Percentiles rank a stretch among this genome's conserved stretches.
phyloP scores from a whole-genome alignment of 1,140 invertebrate species.

The Metopolophium dirhodum region DNA sequence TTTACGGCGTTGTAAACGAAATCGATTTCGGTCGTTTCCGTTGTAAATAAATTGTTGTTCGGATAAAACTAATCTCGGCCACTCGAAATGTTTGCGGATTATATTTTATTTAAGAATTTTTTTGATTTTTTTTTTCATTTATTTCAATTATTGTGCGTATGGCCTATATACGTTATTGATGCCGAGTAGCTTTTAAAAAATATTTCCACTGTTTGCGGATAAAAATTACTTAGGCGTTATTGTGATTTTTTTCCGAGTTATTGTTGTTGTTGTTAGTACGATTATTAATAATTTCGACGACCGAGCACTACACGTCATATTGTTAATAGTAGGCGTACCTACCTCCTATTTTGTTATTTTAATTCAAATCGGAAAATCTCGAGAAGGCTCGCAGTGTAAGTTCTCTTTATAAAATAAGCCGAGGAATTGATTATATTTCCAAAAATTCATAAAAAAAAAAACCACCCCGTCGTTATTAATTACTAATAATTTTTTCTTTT shows the following conservation, averaged over 20 bases:
- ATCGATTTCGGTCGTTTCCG: not conserved
- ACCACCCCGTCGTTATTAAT: not conserved
- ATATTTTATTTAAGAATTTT: not conserved
- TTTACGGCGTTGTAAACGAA: not conserved
- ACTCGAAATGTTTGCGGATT: not conserved
- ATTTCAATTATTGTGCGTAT: not conserved
- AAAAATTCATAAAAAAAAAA: not conserved
- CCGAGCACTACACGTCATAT: not conserved
- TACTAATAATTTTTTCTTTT: not conserved
- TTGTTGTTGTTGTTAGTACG: not conserved
- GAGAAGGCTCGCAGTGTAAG: not conserved
- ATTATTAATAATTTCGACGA: not conserved
- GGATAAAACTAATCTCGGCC: not conserved
- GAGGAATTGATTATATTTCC: not conserved
- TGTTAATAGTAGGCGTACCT: not conserved
- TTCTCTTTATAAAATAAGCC: not conserved
- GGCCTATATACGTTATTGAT: not conserved
- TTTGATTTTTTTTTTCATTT: not conserved
- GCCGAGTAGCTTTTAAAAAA: not conserved
- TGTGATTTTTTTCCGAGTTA: not conserved
- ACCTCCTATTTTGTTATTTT: not conserved
- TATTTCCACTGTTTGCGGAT: not conserved
- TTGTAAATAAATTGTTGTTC: conserved; percentile 11
- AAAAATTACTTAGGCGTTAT: not conserved
- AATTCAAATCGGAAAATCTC: not conserved